Evolutionary conservation across 2,888 invertebrate genomes (phyloP).

Genomic region (Amitus sp.): DNA sequence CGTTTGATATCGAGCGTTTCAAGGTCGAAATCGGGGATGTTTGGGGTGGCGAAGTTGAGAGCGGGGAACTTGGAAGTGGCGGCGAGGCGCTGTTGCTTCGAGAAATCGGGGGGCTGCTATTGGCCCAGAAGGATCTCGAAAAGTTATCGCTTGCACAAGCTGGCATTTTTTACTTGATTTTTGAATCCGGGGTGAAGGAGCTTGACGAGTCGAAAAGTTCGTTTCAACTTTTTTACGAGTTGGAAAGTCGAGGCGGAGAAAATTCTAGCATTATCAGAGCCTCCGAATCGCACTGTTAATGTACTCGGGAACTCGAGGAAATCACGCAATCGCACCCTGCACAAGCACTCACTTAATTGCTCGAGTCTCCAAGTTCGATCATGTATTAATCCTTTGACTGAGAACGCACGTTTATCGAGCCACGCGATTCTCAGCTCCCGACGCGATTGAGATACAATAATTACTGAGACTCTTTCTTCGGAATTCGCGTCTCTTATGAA

Average conservation of each 20-base stretch:
- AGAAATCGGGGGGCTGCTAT: conserved; percentile 66
- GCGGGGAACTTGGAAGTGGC: conserved; percentile 62
- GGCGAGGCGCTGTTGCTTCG: conserved; percentile 70
- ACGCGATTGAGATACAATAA: no score
- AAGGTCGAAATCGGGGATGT: conserved; percentile 71
- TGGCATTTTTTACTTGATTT: conserved; percentile 70
- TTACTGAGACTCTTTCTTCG: conserved; percentile 54
- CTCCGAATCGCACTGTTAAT: conserved; percentile 3
- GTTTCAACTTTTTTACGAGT: no score
- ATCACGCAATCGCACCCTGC: conserved; percentile 9
- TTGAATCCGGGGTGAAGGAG: no score
- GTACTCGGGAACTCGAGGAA: conserved; percentile 3
- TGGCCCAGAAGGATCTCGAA: conserved; percentile 68
- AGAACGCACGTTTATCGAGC: conserved; percentile 2
- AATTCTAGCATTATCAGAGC: no score
- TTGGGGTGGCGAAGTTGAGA: conserved; percentile 70
- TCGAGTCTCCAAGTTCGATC: conserved; percentile 9
- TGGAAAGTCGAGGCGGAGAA: no score
- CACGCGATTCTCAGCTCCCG: conserved; percentile 47
- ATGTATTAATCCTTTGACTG: no score
- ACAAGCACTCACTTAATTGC: conserved; percentile 4
- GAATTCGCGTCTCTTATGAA: conserved; percentile 60
- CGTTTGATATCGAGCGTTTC: conserved; percentile 65
- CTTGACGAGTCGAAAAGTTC: no score
- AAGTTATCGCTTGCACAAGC: conserved; percentile 74